Evolutionary conservation across 2,888 invertebrate species (phyloP), one percentile per base, ranked within the genome.

Genomic region (Pollenia amentaria): DNA sequence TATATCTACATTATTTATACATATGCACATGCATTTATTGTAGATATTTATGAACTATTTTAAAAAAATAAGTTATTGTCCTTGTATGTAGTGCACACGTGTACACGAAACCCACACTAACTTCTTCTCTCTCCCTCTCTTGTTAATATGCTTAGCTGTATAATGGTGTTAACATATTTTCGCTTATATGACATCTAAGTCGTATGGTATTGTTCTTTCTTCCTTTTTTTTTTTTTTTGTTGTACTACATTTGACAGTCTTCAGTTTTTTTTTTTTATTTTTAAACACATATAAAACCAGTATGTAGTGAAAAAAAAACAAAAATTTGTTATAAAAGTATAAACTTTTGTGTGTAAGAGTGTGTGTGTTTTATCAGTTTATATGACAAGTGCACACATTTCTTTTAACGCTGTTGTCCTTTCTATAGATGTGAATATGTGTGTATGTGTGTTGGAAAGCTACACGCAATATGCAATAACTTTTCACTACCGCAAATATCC

Each of bases 381-480:
- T 84, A 60, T 87, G 87, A 84, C 87, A 88, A 84, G 77, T 77
- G 75, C 85, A 85, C 55, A 80, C 76, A 78, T 77, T 48, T 78
- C 51, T 48, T 46, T 55, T 11, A 29, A 29, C 29, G 60, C 62
- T 64, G 12, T 46, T 55, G 16, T 70, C 9, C 21, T 57, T 16
- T 70, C 11, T 62, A n/a, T 73, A n/a, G 21, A 8, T 40, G 53
- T 57, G 48, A 14, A 12, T 48, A 14, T 38, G 60, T 11, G 53
- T 42, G n/a, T 82, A 44, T 44, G n/a, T 29, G 29, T 29, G 29
- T 29, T 29, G 3, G 4, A 3, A 29, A 29, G 29, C 29, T 29
- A 60, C 70, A 77, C 79, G 78, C 75, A 76, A 79, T 21, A 46
- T 83, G 75, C 79, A 64, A 67, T 83, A 86, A 76, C 38, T 79